A percentile compares a stretch with the other conserved stretches of the same genome.
phyloP scores from a whole-genome alignment of 2,888 invertebrate species.

The Chloroclystis v-ata region DNA sequence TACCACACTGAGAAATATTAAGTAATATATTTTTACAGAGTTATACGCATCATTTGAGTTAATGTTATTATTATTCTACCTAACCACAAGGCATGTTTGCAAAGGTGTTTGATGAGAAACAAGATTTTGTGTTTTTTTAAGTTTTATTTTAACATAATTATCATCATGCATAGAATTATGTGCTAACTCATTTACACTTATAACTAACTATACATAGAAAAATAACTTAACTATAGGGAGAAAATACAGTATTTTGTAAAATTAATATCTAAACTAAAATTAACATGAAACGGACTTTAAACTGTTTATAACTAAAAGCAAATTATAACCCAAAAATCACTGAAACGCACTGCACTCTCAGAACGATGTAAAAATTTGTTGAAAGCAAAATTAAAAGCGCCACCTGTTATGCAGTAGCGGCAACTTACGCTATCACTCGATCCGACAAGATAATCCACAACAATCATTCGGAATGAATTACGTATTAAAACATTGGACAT shows the following conservation, averaged over 20 bases:
- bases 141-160: conserved; percentile 74
- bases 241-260: conserved; percentile 76
- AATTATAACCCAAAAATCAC: conserved; percentile 60
- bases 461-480: conserved; percentile 51
- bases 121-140: conserved; percentile 70
- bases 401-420: conserved; percentile 42
- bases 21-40: too few relatives aligned
- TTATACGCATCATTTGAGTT: too few relatives aligned
- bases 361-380: conserved; percentile 45
- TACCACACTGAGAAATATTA: too few relatives aligned
- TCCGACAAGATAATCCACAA: conserved; percentile 38
- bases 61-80: too few relatives aligned
- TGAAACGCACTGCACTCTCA: conserved; percentile 67
- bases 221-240: conserved; percentile 76
- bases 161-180: conserved; percentile 78
- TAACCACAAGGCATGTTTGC: too few relatives aligned
- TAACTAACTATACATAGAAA: conserved; percentile 78
- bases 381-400: conserved; percentile 42
- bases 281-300: conserved; percentile 68
- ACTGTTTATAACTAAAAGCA: conserved; percentile 69
- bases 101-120: conserved; percentile 37
- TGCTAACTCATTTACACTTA: conserved; percentile 78
- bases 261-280: conserved; percentile 69
- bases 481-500: conserved; percentile 58
- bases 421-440: conserved; percentile 33